phyloP scores from a whole-genome alignment of 2,888 invertebrate genomes.

The Chirona hameri region DNA sequence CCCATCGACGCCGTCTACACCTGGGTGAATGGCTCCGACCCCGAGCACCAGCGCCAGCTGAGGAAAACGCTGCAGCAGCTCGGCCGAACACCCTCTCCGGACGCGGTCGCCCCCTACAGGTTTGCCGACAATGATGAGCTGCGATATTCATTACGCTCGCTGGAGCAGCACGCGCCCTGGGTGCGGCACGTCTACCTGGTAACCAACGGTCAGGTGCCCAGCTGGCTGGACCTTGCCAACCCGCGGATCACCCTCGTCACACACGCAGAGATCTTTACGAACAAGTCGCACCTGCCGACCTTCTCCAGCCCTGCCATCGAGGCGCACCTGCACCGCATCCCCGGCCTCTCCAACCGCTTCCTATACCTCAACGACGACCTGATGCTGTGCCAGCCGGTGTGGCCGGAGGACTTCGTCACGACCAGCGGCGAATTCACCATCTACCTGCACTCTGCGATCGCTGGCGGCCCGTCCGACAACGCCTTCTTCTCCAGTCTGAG shows the following conservation, averaged over 20 bases:
- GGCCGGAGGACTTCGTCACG: constrained; percentile 66
- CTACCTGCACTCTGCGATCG: constrained; percentile 54
- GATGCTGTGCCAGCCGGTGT: constrained; percentile 64
- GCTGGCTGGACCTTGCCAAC: constrained; percentile 71
- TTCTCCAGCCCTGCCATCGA: constrained; percentile 75
- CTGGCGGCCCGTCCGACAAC: no score
- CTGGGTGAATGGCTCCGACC: constrained; percentile 79
- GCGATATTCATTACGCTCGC: constrained; percentile 59
- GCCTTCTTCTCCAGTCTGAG: constrained; percentile 54
- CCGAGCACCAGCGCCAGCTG: constrained; percentile 54
- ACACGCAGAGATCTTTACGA: constrained; percentile 62
- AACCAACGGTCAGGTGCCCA: constrained; percentile 76
- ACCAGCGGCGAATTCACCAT: constrained; percentile 62
- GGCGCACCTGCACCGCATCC: constrained; percentile 63
- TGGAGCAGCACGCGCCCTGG: constrained; percentile 74
- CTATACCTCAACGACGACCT: constrained; percentile 77
- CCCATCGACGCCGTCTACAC: constrained; percentile 78
- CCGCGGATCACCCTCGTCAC: constrained; percentile 62
- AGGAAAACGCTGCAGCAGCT: background rate
- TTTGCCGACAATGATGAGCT: constrained; percentile 46
- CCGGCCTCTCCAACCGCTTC: constrained; percentile 68
- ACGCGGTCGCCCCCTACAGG: background rate
- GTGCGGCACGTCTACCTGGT: constrained; percentile 70
- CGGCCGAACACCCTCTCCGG: background rate
- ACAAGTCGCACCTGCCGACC: constrained; percentile 63